phyloP scores from a whole-genome alignment of 2,797 vertebrate species.

The Erethizon dorsatum region DNA sequence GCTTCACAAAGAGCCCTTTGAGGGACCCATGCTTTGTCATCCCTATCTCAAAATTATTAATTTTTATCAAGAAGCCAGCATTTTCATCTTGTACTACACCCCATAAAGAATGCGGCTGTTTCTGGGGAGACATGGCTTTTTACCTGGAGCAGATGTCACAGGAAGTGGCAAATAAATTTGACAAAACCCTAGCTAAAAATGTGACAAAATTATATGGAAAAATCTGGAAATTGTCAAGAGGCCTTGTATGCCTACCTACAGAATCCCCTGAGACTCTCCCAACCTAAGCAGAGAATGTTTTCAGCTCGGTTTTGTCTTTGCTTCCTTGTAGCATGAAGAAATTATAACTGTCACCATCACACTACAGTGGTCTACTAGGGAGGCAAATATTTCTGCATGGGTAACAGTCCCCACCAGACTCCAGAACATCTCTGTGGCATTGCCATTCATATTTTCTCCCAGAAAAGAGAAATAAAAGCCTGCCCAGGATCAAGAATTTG shows the following conservation, averaged over 20 bases:
- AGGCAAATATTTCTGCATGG: neutral
- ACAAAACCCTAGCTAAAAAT: neutral
- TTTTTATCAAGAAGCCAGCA: neutral
- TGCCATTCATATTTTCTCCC: neutral
- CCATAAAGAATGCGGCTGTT: neutral
- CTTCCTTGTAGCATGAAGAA: neutral
- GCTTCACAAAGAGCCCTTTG: neutral
- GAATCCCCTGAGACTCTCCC: neutral
- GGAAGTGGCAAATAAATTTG: neutral
- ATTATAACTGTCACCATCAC: neutral
- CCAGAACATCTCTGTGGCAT: neutral
- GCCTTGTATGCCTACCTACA: neutral
- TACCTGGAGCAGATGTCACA: neutral
- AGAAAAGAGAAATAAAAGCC: conserved; percentile 15
- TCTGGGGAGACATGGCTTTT: neutral
- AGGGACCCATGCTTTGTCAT: neutral
- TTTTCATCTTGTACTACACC: neutral
- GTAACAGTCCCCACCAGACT: neutral
- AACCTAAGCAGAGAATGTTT: neutral
- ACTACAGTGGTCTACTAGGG: neutral
- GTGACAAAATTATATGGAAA: neutral
- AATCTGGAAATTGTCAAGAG: neutral
- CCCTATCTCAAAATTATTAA: neutral
- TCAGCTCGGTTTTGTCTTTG: conserved; percentile 13
- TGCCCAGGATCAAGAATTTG: neutral